Evolutionary conservation across 2,797 vertebrate genomes (phyloP).

Genomic region (Cephalopachus bancanus): DNA sequence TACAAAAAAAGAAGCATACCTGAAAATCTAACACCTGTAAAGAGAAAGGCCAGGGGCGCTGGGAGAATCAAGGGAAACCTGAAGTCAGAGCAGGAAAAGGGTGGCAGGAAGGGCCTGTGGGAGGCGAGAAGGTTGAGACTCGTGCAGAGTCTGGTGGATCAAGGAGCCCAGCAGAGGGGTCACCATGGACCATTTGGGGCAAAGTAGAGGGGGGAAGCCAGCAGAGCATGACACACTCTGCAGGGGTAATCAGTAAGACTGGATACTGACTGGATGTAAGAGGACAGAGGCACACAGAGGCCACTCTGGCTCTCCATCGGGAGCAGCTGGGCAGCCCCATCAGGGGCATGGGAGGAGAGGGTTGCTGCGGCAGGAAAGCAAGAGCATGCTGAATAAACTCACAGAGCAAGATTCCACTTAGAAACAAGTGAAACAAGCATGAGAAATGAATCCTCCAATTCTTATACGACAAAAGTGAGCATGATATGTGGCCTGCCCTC

Average conservation of each 20-base stretch:
- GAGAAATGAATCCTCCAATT: not conserved
- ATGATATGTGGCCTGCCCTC: fast-evolving
- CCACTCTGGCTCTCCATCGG: fast-evolving
- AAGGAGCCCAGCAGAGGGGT: not conserved
- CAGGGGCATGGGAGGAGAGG: too few relatives aligned
- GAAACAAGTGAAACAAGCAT: not conserved
- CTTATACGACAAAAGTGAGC: fast-evolving
- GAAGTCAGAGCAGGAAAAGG: not conserved
- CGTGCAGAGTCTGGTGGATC: not conserved
- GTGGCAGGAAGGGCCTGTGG: not conserved
- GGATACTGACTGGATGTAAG: not conserved
- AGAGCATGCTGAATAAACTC: not conserved
- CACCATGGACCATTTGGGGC: not conserved
- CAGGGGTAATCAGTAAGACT: not conserved
- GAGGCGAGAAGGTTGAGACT: not conserved
- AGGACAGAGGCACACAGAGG: not conserved
- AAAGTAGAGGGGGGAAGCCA: not conserved
- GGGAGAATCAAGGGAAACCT: not conserved
- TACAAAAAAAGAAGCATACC: fast-evolving
- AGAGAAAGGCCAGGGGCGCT: too few relatives aligned
- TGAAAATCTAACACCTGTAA: not conserved
- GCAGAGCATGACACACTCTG: not conserved
- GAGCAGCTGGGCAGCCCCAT: fast-evolving
- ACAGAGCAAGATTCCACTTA: not conserved
- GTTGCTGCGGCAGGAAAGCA: fast-evolving